These are phyloP conservation scores for Koerneria pararmatus DNA, from an alignment of 2,888 invertebrate species.

Conservation along the genomic window DNA sequence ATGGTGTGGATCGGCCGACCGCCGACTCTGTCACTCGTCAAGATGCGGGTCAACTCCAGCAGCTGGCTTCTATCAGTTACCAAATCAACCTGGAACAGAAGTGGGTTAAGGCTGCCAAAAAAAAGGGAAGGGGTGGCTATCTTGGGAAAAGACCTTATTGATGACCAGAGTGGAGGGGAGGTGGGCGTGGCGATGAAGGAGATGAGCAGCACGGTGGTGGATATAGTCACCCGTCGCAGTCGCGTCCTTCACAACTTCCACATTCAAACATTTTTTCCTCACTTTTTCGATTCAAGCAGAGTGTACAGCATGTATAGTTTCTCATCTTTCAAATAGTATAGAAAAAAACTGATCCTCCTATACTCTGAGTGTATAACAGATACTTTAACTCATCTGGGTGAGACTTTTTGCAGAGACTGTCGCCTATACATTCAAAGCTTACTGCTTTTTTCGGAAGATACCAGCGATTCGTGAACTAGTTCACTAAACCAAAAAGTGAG, in stretches of 20 bases:
- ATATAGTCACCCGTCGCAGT: constrained; percentile 54
- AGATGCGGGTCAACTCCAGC: constrained; percentile 70
- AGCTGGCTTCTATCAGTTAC: constrained; percentile 68
- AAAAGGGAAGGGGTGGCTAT: constrained; percentile 62
- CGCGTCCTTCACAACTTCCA: constrained; percentile 44
- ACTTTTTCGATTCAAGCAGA: too few species aligned
- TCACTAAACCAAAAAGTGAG: too few species aligned
- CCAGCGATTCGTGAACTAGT: too few species aligned
- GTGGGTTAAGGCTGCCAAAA: not conserved
- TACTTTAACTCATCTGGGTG: too few species aligned
- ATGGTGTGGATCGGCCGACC: constrained; percentile 41
- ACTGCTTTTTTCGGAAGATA: too few species aligned
- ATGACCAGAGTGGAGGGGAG: constrained; percentile 72
- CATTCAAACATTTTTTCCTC: too few species aligned
- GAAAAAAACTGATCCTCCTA: too few species aligned
- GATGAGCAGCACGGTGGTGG: constrained; percentile 54
- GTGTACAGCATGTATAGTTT: too few species aligned
- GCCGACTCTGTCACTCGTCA: constrained; percentile 68
- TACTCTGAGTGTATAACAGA: too few species aligned
- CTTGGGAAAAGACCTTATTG: constrained; percentile 71
- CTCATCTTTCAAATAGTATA: too few species aligned
- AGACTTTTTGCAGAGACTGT: too few species aligned
- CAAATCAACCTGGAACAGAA: constrained; percentile 65
- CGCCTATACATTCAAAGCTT: too few species aligned
- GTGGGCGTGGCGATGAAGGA: constrained; percentile 53